Evolutionary conservation across 2,888 invertebrate species (phyloP).

Genomic region (Thymelicus sylvestris): DNA sequence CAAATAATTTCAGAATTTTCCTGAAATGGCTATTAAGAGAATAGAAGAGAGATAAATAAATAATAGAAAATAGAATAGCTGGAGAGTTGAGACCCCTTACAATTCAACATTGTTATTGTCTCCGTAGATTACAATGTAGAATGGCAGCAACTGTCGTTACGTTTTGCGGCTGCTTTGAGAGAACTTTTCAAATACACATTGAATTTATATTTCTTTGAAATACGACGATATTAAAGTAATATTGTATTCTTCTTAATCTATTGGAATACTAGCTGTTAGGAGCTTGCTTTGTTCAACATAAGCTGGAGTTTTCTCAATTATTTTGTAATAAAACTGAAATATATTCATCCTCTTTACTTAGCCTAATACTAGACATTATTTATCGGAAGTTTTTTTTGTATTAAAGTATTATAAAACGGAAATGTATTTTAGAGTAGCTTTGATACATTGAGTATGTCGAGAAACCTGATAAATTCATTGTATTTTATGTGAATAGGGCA

Average conservation of each 20-base stretch:
- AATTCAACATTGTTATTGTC: conserved; percentile 26
- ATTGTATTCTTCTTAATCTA: not conserved
- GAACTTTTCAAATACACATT: conserved; percentile 22
- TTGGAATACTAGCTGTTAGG: not conserved
- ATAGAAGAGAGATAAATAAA: not conserved
- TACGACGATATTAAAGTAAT: conserved; percentile 2
- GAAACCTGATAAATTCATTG: too few species aligned
- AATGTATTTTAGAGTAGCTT: too few species aligned
- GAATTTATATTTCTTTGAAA: conserved; percentile 6
- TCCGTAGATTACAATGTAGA: conserved; percentile 25
- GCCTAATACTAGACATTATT: too few species aligned
- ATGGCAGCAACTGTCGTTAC: conserved; percentile 23
- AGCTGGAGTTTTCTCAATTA: not conserved
- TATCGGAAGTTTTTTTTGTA: too few species aligned
- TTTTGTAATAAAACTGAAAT: too few species aligned
- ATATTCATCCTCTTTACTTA: too few species aligned
- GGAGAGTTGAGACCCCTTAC: conserved; percentile 9
- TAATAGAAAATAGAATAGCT: conserved; percentile 3
- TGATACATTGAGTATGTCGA: too few species aligned
- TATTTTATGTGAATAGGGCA: too few species aligned
- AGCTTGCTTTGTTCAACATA: not conserved
- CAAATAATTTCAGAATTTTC: too few species aligned
- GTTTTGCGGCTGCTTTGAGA: not conserved
- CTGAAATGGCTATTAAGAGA: too few species aligned
- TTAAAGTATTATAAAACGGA: too few species aligned